phyloP scores from a whole-genome alignment of 2,888 invertebrate genomes.

The Drosophila nr. perissopoda region DNA sequence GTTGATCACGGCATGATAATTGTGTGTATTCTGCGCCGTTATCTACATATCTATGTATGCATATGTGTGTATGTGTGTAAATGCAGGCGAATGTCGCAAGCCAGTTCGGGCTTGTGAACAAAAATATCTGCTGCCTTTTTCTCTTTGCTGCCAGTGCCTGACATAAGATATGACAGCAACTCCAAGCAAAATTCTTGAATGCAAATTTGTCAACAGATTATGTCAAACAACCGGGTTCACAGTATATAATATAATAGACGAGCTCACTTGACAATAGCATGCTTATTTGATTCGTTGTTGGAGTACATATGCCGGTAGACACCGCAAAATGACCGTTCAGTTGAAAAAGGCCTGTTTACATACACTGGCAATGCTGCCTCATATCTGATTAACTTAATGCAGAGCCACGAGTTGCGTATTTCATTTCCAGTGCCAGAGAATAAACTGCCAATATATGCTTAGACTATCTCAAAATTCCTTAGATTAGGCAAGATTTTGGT shows the following conservation, averaged over 20 bases:
- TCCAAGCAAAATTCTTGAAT: not conserved
- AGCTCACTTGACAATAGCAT: not conserved
- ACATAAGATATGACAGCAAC: not conserved
- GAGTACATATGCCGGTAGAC: not conserved
- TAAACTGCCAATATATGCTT: not conserved
- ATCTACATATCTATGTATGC: not conserved
- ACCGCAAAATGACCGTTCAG: not conserved
- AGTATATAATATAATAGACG: not conserved
- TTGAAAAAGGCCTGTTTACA: not conserved
- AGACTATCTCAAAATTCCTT: too few relatives aligned
- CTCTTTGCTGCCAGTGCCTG: not conserved
- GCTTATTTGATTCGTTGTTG: not conserved
- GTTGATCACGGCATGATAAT: not conserved
- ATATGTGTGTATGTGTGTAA: not conserved
- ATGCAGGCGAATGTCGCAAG: not conserved
- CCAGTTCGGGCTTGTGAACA: not conserved
- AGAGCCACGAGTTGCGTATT: not conserved
- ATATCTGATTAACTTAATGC: not conserved
- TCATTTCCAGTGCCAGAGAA: not conserved
- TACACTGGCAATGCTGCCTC: not conserved
- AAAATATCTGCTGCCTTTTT: not conserved
- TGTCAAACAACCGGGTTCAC: not conserved
- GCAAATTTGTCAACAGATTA: not conserved
- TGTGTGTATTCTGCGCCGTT: not conserved
- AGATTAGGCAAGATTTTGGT: too few relatives aligned